Evolutionary conservation across 2,113 vertebrate genomes (phyloP).

Genomic region (Pelmatolapia mariae): DNA sequence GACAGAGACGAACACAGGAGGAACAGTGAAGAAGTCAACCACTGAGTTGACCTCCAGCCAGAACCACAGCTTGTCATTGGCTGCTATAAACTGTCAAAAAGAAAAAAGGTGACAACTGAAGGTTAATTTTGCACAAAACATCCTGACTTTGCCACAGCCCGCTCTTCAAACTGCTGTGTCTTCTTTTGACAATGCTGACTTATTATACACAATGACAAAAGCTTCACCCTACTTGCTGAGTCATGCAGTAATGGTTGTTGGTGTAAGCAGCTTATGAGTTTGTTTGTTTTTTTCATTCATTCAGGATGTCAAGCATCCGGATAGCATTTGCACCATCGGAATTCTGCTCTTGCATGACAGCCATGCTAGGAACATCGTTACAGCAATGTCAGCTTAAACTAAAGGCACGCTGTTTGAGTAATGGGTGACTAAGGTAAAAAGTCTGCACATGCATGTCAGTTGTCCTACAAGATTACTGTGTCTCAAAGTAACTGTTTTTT

Average conservation of each 20-base stretch:
- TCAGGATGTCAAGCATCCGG: constrained; percentile 7
- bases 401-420: background rate
- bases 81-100: constrained; percentile 89
- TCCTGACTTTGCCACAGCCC: background rate
- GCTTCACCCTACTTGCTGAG: constrained; percentile 34
- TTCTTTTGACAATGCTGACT: constrained; percentile 3
- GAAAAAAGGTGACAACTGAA: background rate
- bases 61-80: constrained; percentile 99
- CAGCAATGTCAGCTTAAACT: background rate
- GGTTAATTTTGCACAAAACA: background rate
- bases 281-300: constrained; percentile 44
- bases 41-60: constrained; percentile 99
- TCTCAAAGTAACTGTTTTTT: background rate
- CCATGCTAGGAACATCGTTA: constrained; percentile 5
- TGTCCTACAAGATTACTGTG: background rate
- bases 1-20: constrained; percentile 97
- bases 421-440: background rate
- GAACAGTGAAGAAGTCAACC: constrained; percentile 99
- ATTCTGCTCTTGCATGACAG: constrained; percentile 24
- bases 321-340: constrained; percentile 16
- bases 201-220: constrained; percentile 13
- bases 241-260: constrained; percentile 25
- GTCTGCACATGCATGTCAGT: background rate
- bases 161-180: background rate
- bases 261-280: constrained; percentile 53